A percentile compares a stretch with the other conserved stretches of the same genome.
Evolutionary conservation across 2,797 vertebrate species (phyloP).

Genomic region (Vespertilio murinus): DNA sequence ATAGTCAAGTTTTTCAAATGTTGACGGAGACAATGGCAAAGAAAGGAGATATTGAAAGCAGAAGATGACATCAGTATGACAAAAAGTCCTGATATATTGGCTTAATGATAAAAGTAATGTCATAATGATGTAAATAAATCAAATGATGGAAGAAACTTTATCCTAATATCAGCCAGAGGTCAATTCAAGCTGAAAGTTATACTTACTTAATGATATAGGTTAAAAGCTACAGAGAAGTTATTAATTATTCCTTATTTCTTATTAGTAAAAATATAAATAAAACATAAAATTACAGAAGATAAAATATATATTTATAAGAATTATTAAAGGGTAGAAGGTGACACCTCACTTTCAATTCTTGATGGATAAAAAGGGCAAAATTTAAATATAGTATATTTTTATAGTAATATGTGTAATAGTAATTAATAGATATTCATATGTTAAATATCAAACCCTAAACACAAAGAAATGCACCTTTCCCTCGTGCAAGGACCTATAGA

Average conservation of each 20-base stretch:
- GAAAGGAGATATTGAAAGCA: not conserved
- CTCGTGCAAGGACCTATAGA: not conserved
- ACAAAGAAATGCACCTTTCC: not conserved
- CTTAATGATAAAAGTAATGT: not conserved
- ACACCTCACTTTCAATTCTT: not conserved
- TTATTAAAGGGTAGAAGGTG: not conserved
- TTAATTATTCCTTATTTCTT: not conserved
- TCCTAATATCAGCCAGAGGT: not conserved
- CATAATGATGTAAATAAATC: not conserved
- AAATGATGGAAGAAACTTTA: not conserved
- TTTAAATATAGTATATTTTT: not conserved
- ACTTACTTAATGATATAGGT: not conserved
- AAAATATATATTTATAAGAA: not conserved
- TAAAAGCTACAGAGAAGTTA: constrained; percentile 6
- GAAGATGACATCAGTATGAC: not conserved
- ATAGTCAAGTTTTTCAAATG: not conserved
- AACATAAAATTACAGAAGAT: not conserved
- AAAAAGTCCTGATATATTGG: not conserved
- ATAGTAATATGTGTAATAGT: not conserved
- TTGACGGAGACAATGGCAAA: not conserved
- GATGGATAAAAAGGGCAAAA: not conserved
- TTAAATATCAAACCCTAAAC: not conserved
- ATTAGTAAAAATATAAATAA: not conserved
- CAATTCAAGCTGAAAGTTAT: not conserved
- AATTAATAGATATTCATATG: not conserved